A percentile compares a stretch with the other conserved stretches of the same genome.
Conservation (phyloP, 2,797 vertebrate genomes). For the Peromyscus attwateri region DNA sequence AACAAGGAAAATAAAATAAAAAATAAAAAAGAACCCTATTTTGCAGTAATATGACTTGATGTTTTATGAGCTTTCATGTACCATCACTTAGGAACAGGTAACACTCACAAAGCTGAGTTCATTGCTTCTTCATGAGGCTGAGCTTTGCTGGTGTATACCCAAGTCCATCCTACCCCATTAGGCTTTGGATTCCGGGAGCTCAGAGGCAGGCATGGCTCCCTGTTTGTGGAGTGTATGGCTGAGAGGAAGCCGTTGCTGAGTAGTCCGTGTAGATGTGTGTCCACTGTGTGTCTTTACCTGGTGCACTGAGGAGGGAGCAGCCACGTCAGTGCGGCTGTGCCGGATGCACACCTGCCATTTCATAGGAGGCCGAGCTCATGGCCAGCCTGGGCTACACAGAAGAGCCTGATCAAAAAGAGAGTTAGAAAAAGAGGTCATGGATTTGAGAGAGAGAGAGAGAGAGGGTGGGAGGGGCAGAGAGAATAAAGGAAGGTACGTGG, state of each 20-base stretch:
- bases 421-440: not conserved
- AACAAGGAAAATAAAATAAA: not conserved
- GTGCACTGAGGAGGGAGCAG: not conserved
- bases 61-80: not conserved
- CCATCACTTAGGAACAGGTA: not conserved
- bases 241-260: not conserved
- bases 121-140: not conserved
- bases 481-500: not conserved
- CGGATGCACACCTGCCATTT: not conserved
- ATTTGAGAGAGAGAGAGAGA: too few relatives aligned
- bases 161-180: not conserved
- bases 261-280: not conserved
- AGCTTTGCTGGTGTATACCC: not conserved
- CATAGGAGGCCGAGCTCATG: not conserved
- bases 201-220: not conserved
- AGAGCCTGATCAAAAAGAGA: not conserved
- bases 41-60: not conserved
- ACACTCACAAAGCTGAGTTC: not conserved
- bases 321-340: too few relatives aligned
- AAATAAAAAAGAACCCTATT: not conserved
- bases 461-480: not conserved
- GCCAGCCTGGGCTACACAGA: not conserved
- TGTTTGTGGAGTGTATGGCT: not conserved
- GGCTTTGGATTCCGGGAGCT: not conserved
- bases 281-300: not conserved